Conservation (phyloP, 1,140 invertebrate genomes). For the Ceratitis capitata region DNA sequence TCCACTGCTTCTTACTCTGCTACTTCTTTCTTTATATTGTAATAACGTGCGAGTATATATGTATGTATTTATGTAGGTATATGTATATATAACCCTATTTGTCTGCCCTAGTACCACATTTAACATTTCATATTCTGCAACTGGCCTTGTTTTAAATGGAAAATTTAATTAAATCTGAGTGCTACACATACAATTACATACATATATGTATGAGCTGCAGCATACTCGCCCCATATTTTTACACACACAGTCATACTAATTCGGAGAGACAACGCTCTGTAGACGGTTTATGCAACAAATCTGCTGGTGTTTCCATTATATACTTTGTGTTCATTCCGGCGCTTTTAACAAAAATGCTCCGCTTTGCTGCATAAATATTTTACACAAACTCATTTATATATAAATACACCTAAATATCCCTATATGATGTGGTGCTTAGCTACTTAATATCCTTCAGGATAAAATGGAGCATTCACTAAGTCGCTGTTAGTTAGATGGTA, state of each 20-base stretch:
- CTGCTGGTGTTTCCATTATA: background rate
- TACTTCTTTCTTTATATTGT: background rate
- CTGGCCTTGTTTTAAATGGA: conserved; percentile 32
- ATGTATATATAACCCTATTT: background rate
- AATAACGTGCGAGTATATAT: too few relatives aligned
- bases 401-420: background rate
- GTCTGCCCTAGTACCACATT: conserved; percentile 24
- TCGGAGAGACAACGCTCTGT: background rate
- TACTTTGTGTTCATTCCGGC: background rate
- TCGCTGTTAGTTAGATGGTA: too few relatives aligned
- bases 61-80: too few relatives aligned
- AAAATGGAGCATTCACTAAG: background rate
- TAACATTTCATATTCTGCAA: conserved; percentile 29
- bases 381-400: background rate
- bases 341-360: background rate
- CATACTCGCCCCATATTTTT: background rate
- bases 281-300: background rate
- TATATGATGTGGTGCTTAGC: background rate
- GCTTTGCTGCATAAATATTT: background rate
- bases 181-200: background rate
- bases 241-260: background rate
- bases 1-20: background rate
- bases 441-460: background rate
- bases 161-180: conserved; percentile 37
- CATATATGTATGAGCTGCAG: background rate